phyloP scores from a whole-genome alignment of 2,797 vertebrate genomes.

The Takifugu ocellatus region DNA sequence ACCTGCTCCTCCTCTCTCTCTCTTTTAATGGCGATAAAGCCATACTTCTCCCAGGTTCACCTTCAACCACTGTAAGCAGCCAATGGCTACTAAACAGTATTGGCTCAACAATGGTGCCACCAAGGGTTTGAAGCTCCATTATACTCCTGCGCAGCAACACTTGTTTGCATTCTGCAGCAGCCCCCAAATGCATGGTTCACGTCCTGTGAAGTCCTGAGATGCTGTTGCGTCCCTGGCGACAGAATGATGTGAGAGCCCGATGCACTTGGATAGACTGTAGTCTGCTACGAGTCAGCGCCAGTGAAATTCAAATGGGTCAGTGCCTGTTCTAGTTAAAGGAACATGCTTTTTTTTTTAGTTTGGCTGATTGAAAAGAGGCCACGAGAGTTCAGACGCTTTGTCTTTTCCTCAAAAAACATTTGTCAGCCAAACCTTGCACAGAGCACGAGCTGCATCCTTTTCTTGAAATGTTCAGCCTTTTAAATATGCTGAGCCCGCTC shows the following conservation, averaged over 20 bases:
- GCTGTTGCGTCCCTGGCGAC: slow-evolving; percentile 41
- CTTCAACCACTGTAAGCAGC: not conserved
- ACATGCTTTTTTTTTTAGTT: slow-evolving; percentile 34
- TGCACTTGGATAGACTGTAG: too few species aligned
- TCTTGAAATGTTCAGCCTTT: not conserved
- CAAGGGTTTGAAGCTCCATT: slow-evolving; percentile 44
- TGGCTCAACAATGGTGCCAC: slow-evolving; percentile 19
- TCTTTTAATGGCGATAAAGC: slow-evolving; percentile 15
- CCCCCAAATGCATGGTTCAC: slow-evolving; percentile 30
- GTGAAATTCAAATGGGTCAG: not conserved
- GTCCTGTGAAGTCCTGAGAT: slow-evolving; percentile 34
- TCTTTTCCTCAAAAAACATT: slow-evolving; percentile 9
- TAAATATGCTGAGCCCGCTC: slow-evolving; percentile 51
- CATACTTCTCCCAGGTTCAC: slow-evolving; percentile 7
- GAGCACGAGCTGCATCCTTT: too few species aligned
- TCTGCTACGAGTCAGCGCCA: too few species aligned
- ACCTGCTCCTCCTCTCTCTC: slow-evolving; percentile 17
- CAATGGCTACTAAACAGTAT: slow-evolving; percentile 11
- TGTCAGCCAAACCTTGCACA: slow-evolving; percentile 23
- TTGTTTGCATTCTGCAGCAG: slow-evolving; percentile 33
- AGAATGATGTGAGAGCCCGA: slow-evolving; percentile 2
- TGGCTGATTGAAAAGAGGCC: not conserved
- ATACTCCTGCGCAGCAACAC: slow-evolving; percentile 31
- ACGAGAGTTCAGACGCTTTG: too few species aligned
- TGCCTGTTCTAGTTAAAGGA: not conserved